Percentiles rank a stretch among this genome's conserved stretches.
phyloP scores from a whole-genome alignment of 2,113 vertebrate genomes.

The Labrus mixtus region DNA sequence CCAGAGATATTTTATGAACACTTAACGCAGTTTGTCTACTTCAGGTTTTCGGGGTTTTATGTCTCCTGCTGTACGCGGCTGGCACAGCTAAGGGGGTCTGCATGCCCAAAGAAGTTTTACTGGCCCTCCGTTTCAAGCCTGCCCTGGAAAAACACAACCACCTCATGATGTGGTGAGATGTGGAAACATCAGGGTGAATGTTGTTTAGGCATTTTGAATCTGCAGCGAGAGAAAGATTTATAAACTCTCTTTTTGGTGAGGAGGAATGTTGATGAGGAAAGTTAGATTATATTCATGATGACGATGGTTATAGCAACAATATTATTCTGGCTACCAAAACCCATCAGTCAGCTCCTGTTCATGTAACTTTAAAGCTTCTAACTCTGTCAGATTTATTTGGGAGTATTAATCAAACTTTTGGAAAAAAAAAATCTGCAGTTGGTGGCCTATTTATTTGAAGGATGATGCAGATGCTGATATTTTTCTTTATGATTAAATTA shows the following conservation, averaged over 20 bases:
- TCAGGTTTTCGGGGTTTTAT: slow-evolving; percentile 56
- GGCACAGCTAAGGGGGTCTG: slow-evolving; percentile 32
- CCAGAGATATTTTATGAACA: slow-evolving; percentile 61
- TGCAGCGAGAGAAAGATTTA: slow-evolving; percentile 66
- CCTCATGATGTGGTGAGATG: slow-evolving; percentile 55
- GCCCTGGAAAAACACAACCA: slow-evolving; percentile 72
- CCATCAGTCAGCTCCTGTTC: slow-evolving; percentile 10
- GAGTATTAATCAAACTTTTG: slow-evolving; percentile 1
- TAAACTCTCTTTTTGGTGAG: slow-evolving; percentile 43
- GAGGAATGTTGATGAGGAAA: slow-evolving; percentile 50
- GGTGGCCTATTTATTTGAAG: slow-evolving; percentile 18
- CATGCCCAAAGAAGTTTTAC: slow-evolving; percentile 67
- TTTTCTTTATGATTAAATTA: slow-evolving; percentile 42
- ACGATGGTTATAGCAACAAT: slow-evolving; percentile 34
- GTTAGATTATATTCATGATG: slow-evolving; percentile 54
- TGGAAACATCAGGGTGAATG: slow-evolving; percentile 68
- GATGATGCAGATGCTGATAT: slow-evolving; percentile 24
- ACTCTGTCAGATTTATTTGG: slow-evolving; percentile 10
- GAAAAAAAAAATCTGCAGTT: slow-evolving; percentile 2
- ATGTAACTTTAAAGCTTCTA: slow-evolving; percentile 2
- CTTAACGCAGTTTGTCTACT: slow-evolving; percentile 72
- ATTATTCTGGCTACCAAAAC: background rate
- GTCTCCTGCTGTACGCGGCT: slow-evolving; percentile 54
- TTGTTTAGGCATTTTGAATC: slow-evolving; percentile 62
- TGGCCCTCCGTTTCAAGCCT: slow-evolving; percentile 49